Conservation (phyloP, 1,140 invertebrate genomes). For the Drosophila nigrodunni region DNA sequence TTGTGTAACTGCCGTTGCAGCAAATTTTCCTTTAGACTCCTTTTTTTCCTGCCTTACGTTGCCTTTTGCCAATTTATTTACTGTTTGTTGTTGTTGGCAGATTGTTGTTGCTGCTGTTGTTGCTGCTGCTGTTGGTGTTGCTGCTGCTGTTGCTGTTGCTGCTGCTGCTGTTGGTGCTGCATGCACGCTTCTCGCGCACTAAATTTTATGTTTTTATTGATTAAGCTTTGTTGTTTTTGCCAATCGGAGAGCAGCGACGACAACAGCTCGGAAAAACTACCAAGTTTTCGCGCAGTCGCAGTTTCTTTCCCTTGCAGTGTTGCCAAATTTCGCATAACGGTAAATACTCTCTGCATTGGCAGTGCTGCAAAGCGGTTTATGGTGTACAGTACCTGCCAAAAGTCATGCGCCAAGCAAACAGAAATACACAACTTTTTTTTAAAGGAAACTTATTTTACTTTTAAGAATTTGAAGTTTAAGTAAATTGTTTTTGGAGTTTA, state of each 20-base stretch:
- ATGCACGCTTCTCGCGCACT: slow-evolving; percentile 70
- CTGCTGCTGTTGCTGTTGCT: slow-evolving; percentile 49
- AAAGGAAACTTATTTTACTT: not conserved
- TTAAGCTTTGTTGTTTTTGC: slow-evolving; percentile 69
- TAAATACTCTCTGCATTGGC: not conserved
- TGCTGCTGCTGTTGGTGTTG: slow-evolving; percentile 38
- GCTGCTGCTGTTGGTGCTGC: slow-evolving; percentile 53
- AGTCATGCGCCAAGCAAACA: not conserved
- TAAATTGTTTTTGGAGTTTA: too few species aligned
- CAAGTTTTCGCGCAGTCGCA: slow-evolving; percentile 60
- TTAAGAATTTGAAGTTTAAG: too few species aligned
- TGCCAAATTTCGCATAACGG: slow-evolving; percentile 14
- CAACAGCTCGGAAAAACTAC: slow-evolving; percentile 24
- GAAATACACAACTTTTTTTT: not conserved
- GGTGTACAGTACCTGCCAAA: not conserved
- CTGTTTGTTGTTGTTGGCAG: slow-evolving; percentile 7
- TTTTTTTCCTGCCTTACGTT: not conserved
- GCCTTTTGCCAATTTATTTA: not conserved
- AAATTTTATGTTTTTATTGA: slow-evolving; percentile 82
- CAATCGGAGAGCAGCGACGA: slow-evolving; percentile 7
- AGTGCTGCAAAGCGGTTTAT: slow-evolving; percentile 34
- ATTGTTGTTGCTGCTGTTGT: slow-evolving; percentile 46
- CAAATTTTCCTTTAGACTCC: slow-evolving; percentile 12
- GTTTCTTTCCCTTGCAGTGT: slow-evolving; percentile 22
- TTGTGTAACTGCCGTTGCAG: slow-evolving; percentile 20